phyloP scores from a whole-genome alignment of 2,797 vertebrate genomes.

The Erpetoichthys calabaricus region DNA sequence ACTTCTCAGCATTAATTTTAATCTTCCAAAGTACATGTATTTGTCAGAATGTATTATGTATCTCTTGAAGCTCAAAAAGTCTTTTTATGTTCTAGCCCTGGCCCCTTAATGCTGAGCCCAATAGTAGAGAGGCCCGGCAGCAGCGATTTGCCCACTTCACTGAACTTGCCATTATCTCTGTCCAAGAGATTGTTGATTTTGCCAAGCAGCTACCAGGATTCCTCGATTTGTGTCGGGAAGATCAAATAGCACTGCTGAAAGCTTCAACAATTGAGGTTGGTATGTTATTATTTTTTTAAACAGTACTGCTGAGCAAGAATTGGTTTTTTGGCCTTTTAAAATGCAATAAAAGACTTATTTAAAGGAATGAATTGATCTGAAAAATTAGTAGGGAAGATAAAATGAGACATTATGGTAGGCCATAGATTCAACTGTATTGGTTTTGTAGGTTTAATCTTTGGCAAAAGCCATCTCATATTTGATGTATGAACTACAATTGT shows the following conservation, averaged over 20 bases:
- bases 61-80: too few relatives aligned
- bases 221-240: constrained; percentile 34
- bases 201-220: constrained; percentile 44
- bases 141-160: constrained; percentile 44
- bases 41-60: too few relatives aligned
- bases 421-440: background rate
- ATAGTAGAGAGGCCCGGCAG: constrained; percentile 38
- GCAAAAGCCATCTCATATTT: too few relatives aligned
- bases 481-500: too few relatives aligned
- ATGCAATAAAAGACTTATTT: too few relatives aligned
- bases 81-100: constrained; percentile 27
- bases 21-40: too few relatives aligned
- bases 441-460: too few relatives aligned
- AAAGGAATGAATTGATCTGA: too few relatives aligned
- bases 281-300: too few relatives aligned
- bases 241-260: constrained; percentile 37
- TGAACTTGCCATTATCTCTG: constrained; percentile 41
- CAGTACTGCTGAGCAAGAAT: too few relatives aligned
- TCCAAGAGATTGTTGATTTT: constrained; percentile 43
- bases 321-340: too few relatives aligned
- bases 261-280: constrained; percentile 34
- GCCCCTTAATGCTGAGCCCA: constrained; percentile 39
- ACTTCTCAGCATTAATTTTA: background rate
- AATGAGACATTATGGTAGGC: background rate
- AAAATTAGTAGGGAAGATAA: too few relatives aligned